Percentiles rank a stretch among this genome's conserved stretches.
Evolutionary conservation across 2,113 vertebrate genomes (phyloP).

Genomic region (Scomber japonicus): DNA sequence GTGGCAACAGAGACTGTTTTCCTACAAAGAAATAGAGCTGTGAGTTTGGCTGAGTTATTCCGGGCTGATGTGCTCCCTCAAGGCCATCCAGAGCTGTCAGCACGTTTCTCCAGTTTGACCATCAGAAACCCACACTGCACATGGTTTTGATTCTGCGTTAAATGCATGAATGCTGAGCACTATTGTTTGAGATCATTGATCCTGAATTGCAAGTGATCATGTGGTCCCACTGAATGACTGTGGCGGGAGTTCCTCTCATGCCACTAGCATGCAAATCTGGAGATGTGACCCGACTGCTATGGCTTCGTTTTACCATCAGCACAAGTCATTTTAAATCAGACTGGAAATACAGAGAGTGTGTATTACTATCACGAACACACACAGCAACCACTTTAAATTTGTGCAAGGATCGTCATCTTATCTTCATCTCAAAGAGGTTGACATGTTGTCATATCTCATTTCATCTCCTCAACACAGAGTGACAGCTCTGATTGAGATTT

Average conservation of each 20-base stretch:
- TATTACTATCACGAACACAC: too few species aligned
- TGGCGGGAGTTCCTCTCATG: conserved; percentile 51
- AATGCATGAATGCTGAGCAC: conserved; percentile 44
- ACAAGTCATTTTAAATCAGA: conserved; percentile 52
- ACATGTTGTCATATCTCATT: conserved; percentile 52
- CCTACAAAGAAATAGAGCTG: conserved; percentile 78
- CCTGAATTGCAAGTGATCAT: conserved; percentile 69
- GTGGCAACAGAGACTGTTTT: conserved; percentile 83
- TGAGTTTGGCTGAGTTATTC: conserved; percentile 74
- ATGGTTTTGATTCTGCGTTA: conserved; percentile 70
- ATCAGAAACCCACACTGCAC: conserved; percentile 52
- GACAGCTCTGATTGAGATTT: conserved; percentile 57
- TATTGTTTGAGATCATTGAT: conserved; percentile 70
- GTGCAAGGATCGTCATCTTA: conserved; percentile 12
- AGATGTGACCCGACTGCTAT: conserved; percentile 17
- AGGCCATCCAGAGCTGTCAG: conserved; percentile 67
- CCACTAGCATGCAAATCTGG: conserved; percentile 56
- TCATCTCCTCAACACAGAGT: conserved; percentile 24
- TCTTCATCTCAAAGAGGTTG: not conserved
- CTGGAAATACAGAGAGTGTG: not conserved
- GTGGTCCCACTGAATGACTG: conserved; percentile 47
- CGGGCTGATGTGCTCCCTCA: conserved; percentile 62
- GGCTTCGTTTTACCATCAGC: conserved; percentile 7
- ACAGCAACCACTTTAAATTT: not conserved
- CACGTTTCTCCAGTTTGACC: conserved; percentile 54